Conservation (phyloP, 1,140 invertebrate species). For the Chelonus insularis region DNA sequence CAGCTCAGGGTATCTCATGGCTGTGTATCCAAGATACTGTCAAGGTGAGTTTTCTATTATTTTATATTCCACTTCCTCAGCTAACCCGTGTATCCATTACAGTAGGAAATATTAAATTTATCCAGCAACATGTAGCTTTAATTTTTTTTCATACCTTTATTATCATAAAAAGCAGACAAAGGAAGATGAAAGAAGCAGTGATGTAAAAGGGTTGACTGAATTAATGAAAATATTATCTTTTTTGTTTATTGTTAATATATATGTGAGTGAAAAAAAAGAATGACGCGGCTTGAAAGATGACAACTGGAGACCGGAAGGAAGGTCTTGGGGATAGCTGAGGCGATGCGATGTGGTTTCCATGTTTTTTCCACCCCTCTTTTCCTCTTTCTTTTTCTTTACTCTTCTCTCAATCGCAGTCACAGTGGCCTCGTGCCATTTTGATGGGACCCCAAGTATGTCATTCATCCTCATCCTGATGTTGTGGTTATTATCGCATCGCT, state of each 20-base stretch:
- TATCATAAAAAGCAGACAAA: conserved; percentile 13
- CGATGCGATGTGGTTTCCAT: conserved; percentile 59
- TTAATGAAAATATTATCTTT: neutral
- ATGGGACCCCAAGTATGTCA: conserved; percentile 34
- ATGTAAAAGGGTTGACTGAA: too few species aligned
- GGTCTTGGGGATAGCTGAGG: conserved; percentile 50
- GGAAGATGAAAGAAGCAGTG: too few species aligned
- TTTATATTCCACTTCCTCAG: conserved; percentile 8
- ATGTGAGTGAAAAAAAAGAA: conserved; percentile 24
- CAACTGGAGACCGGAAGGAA: conserved; percentile 53
- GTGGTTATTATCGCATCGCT: neutral
- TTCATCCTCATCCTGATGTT: neutral
- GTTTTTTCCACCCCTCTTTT: conserved; percentile 51
- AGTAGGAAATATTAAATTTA: conserved; percentile 25
- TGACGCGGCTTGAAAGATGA: conserved; percentile 32
- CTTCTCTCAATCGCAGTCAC: neutral
- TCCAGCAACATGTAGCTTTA: conserved; percentile 25
- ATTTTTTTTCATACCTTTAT: conserved; percentile 22
- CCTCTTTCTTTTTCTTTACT: conserved; percentile 32
- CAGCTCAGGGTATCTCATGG: conserved; percentile 90
- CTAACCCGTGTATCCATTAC: conserved; percentile 31
- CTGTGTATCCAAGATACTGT: conserved; percentile 93
- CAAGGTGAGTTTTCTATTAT: conserved; percentile 70
- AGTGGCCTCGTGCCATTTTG: conserved; percentile 54
- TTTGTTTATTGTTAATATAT: too few species aligned